These are phyloP conservation scores for Shargacucullia verbasci DNA, from an alignment of 2,888 invertebrate species.

Conservation along the genomic window DNA sequence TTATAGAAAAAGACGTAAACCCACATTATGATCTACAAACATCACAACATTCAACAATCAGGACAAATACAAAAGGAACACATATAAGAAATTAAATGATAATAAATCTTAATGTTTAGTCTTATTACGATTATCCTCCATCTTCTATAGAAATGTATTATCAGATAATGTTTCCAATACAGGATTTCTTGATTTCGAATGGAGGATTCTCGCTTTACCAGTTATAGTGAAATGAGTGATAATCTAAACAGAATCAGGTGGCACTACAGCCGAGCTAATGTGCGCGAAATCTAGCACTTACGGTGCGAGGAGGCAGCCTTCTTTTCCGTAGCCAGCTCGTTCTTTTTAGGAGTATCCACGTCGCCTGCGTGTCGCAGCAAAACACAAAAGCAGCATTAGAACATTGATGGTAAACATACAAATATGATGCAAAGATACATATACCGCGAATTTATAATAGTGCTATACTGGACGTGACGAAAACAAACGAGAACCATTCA, in stretches of 20 bases:
- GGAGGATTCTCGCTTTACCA: slow-evolving; percentile 62
- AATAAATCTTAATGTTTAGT: slow-evolving; percentile 44
- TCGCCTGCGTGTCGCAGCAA: slow-evolving; percentile 85
- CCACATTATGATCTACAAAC: slow-evolving; percentile 49
- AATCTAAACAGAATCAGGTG: slow-evolving; percentile 50
- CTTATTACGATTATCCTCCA: slow-evolving; percentile 62
- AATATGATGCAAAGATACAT: slow-evolving; percentile 61
- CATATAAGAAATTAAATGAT: slow-evolving; percentile 52
- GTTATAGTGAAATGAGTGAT: slow-evolving; percentile 51
- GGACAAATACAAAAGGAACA: slow-evolving; percentile 51
- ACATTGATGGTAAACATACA: slow-evolving; percentile 74
- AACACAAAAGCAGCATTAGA: slow-evolving; percentile 88
- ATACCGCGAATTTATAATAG: slow-evolving; percentile 36
- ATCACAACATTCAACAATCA: slow-evolving; percentile 60
- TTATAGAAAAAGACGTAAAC: slow-evolving; percentile 23
- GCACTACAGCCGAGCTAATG: slow-evolving; percentile 60
- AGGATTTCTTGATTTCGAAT: slow-evolving; percentile 23
- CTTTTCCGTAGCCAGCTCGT: slow-evolving; percentile 86
- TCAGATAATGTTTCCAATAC: slow-evolving; percentile 12
- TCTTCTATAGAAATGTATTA: slow-evolving; percentile 20
- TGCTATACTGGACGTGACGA: slow-evolving; percentile 35
- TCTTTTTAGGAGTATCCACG: slow-evolving; percentile 87
- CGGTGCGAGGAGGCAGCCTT: slow-evolving; percentile 85
- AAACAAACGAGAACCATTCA: slow-evolving; percentile 25
- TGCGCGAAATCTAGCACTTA: slow-evolving; percentile 87